Evolutionary conservation across 2,113 vertebrate species (phyloP).

Genomic region (Abramis brama): DNA sequence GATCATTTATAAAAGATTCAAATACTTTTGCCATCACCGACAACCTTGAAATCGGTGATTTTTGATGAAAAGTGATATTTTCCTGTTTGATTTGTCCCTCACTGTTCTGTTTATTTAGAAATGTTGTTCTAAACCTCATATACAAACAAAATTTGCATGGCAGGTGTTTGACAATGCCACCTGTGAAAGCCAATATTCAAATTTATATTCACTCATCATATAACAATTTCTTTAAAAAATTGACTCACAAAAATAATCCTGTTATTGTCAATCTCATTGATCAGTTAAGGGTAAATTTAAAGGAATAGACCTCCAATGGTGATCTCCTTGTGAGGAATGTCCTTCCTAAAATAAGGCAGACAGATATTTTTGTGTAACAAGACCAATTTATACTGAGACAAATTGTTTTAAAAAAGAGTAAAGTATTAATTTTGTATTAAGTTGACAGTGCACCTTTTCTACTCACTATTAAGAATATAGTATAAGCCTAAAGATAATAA

Average conservation of each 20-base stretch:
- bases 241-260: no score
- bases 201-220: background rate
- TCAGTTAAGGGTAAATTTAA: no score
- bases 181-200: background rate
- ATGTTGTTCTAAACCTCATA: background rate
- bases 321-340: background rate
- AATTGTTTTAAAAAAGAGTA: no score
- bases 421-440: no score
- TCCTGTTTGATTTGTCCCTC: background rate
- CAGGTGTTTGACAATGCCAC: background rate
- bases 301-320: no score
- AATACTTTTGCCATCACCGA: background rate
- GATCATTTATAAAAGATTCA: background rate
- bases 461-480: no score
- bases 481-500: no score
- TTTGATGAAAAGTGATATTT: background rate
- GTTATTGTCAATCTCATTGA: no score
- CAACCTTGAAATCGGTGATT: no score
- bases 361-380: background rate
- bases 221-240: no score
- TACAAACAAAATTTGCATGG: background rate
- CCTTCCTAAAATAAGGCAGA: background rate
- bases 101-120: background rate
- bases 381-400: no score
- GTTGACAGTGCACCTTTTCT: no score